A percentile compares a stretch with the other conserved stretches of the same genome.
These are phyloP conservation scores for Spondyliosoma cantharus DNA, from an alignment of 2,797 vertebrate genomes.

Conservation along the genomic window DNA sequence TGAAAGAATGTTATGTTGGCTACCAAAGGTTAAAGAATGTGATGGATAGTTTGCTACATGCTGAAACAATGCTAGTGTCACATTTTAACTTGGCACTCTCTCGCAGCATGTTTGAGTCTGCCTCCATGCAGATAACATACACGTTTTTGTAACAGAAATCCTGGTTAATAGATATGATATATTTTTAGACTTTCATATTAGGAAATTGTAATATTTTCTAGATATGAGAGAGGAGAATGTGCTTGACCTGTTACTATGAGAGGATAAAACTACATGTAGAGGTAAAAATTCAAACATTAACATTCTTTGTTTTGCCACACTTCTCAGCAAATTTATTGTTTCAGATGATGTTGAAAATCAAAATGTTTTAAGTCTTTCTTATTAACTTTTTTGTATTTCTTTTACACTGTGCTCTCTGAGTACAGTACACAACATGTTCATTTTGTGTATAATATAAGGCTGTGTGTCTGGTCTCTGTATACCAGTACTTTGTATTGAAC, in stretches of 20 bases:
- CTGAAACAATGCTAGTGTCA: constrained; percentile 37
- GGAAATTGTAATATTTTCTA: constrained; percentile 81
- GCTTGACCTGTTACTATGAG: constrained; percentile 74
- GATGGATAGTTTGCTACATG: constrained; percentile 6
- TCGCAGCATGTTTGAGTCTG: constrained; percentile 55
- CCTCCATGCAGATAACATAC: constrained; percentile 61
- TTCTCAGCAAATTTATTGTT: constrained; percentile 12
- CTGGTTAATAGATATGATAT: constrained; percentile 74
- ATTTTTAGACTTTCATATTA: constrained; percentile 84
- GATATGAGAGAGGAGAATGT: constrained; percentile 81
- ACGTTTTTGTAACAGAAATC: constrained; percentile 68
- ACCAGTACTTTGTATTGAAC: constrained; percentile 63
- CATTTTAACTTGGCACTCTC: constrained; percentile 8
- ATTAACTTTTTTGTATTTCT: constrained; percentile 82
- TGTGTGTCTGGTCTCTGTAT: constrained; percentile 78
- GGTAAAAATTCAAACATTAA: constrained; percentile 32
- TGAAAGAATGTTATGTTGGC: constrained; percentile 83
- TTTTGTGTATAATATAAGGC: constrained; percentile 34
- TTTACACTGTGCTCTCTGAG: constrained; percentile 63
- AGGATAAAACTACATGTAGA: constrained; percentile 57
- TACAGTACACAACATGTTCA: constrained; percentile 21
- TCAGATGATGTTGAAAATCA: neutral
- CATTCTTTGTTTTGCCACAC: constrained; percentile 19
- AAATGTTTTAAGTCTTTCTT: constrained; percentile 87
- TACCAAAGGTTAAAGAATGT: constrained; percentile 90